Evolutionary conservation across 2,888 invertebrate species (phyloP).

Genomic region (Papilio gigon): DNA sequence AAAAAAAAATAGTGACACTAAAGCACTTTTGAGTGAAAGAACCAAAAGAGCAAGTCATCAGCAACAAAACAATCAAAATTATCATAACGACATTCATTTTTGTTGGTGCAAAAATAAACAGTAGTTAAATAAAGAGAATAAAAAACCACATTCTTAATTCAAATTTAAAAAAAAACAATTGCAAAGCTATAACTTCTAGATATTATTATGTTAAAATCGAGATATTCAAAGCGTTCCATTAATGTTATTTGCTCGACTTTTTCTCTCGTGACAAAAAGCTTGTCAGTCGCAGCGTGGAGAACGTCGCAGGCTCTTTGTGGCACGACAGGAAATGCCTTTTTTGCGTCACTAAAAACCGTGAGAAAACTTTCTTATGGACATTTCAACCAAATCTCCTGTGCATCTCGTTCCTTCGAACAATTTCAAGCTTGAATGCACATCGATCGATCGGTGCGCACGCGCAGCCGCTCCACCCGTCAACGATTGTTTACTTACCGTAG

Average conservation of each 20-base stretch:
- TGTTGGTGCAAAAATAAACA: no score
- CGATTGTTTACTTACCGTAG: conserved; percentile 30
- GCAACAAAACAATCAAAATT: neutral
- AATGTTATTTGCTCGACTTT: conserved; percentile 16
- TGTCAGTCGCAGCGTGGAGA: conserved; percentile 20
- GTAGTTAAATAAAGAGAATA: neutral
- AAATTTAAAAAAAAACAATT: neutral
- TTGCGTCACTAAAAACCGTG: conserved; percentile 35
- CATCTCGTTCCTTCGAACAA: conserved; percentile 19
- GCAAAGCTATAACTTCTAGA: neutral
- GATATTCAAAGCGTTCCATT: neutral
- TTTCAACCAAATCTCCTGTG: conserved; percentile 34
- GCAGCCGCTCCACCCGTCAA: conserved; percentile 9
- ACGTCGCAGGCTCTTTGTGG: conserved; percentile 25
- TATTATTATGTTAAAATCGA: neutral
- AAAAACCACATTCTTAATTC: neutral
- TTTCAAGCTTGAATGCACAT: conserved; percentile 36
- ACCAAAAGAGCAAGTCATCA: neutral
- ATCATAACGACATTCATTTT: neutral
- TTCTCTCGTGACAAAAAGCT: conserved; percentile 19
- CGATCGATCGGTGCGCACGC: conserved; percentile 31
- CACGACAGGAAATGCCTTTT: conserved; percentile 33
- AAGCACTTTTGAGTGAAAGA: neutral
- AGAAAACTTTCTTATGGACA: conserved; percentile 33
- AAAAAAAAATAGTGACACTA: neutral